A percentile compares a stretch with the other conserved stretches of the same genome.
These are phyloP conservation scores for Uloborus plumipes DNA, from an alignment of 2,888 invertebrate genomes.

Conservation along the genomic window DNA sequence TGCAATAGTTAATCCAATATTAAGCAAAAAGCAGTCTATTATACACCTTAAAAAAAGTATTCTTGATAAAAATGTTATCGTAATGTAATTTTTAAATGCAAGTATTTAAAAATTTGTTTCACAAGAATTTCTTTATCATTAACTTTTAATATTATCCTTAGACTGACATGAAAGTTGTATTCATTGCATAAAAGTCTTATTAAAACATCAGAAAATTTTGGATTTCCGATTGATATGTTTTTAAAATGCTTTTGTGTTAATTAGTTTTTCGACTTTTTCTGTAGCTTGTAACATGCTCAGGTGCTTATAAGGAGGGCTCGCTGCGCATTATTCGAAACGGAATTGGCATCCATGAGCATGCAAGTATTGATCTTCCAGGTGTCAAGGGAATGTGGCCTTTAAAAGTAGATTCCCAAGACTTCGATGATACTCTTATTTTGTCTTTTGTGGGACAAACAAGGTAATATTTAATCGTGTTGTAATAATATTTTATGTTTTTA, in stretches of 20 bases:
- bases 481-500: neutral
- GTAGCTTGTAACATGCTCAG: conserved; percentile 95
- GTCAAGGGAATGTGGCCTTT: conserved; percentile 99
- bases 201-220: no score
- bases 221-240: no score
- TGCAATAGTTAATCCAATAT: no score
- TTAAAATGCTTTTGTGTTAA: no score
- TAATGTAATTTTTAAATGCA: no score
- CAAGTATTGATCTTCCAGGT: conserved; percentile 95
- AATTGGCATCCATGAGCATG: conserved; percentile 98
- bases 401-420: conserved; percentile 75
- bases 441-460: conserved; percentile 97
- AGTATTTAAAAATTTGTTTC: no score
- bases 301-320: conserved; percentile 97
- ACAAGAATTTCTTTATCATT: no score
- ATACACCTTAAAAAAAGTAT: no score
- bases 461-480: conserved; percentile 70
- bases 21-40: no score
- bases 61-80: no score
- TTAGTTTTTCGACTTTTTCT: neutral
- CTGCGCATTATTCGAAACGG: conserved; percentile 97
- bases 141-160: no score
- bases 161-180: neutral
- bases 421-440: conserved; percentile 91
- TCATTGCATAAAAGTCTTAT: neutral